phyloP scores from a whole-genome alignment of 30 jellyfish, hydroid and myxozoan species.

The Pseudorhiza aurosa region DNA sequence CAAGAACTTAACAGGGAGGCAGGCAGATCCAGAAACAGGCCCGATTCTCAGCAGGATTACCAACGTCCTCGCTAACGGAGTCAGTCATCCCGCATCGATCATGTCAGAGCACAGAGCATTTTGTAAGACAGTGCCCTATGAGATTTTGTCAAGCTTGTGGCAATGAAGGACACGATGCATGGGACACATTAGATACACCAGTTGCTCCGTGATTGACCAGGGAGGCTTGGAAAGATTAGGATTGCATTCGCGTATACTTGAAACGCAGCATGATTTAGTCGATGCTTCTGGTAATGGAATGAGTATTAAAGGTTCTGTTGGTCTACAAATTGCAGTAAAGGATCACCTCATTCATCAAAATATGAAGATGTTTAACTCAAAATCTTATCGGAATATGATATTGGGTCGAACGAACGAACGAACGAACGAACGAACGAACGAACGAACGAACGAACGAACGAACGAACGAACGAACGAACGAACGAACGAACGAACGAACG shows the following conservation, averaged over 20 bases:
- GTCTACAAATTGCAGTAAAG: constrained; percentile 1
- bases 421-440: too few species aligned
- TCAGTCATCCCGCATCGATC: too few species aligned
- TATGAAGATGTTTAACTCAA: constrained; percentile 15
- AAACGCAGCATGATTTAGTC: constrained; percentile 17
- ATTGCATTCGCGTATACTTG: background rate
- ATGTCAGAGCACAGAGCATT: constrained; percentile 46
- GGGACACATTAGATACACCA: too few species aligned
- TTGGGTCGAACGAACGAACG: too few species aligned
- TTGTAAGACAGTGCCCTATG: constrained; percentile 22
- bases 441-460: too few species aligned
- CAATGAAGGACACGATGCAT: constrained; percentile 38
- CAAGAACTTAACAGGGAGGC: too few species aligned
- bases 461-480: too few species aligned
- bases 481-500: too few species aligned
- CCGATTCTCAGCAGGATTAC: too few species aligned
- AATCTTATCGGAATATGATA: background rate
- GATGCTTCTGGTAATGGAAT: constrained; percentile 73
- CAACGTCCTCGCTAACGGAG: too few species aligned
- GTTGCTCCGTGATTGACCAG: constrained; percentile 36
- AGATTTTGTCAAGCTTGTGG: constrained; percentile 55
- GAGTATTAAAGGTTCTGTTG: constrained; percentile 35
- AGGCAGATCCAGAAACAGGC: too few species aligned
- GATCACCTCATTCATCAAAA: constrained; percentile 19
- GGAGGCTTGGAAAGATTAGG: constrained; percentile 20